Evolutionary conservation across 2,797 vertebrate genomes (phyloP).

Genomic region (Distichodus sexfasciatus): DNA sequence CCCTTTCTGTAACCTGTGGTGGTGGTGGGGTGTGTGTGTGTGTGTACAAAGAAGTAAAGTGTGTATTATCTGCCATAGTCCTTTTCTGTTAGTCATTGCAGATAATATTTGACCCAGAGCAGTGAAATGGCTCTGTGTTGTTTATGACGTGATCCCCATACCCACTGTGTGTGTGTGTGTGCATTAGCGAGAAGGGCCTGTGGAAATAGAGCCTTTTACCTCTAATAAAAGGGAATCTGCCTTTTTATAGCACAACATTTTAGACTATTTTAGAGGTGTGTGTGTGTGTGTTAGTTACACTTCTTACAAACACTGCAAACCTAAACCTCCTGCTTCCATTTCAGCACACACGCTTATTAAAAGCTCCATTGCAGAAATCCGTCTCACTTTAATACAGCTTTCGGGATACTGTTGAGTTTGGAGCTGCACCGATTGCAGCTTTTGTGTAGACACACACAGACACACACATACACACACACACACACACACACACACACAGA

Average conservation of each 20-base stretch:
- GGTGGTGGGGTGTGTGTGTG: too few species aligned
- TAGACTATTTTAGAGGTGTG: neutral
- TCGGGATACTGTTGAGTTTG: too few species aligned
- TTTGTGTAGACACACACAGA: neutral
- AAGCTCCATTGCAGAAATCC: too few species aligned
- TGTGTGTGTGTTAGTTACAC: neutral
- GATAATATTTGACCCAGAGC: neutral
- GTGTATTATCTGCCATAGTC: conserved; percentile 7
- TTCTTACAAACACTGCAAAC: too few species aligned
- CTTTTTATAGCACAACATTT: neutral
- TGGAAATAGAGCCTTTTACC: too few species aligned
- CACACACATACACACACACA: neutral
- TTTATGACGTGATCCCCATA: conserved; percentile 6
- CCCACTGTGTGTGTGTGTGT: neutral
- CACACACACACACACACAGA: conserved; percentile 4
- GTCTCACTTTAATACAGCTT: too few species aligned
- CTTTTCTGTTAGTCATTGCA: neutral
- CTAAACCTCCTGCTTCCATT: too few species aligned
- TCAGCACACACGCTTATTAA: too few species aligned
- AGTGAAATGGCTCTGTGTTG: conserved; percentile 1
- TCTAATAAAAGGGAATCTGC: neutral
- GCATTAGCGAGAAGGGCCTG: neutral
- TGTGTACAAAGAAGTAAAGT: neutral
- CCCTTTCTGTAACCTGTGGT: too few species aligned
- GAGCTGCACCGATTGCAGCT: too few species aligned